These are phyloP conservation scores for Drosophila histrio DNA, from an alignment of 2,888 invertebrate species.

Conservation along the genomic window DNA sequence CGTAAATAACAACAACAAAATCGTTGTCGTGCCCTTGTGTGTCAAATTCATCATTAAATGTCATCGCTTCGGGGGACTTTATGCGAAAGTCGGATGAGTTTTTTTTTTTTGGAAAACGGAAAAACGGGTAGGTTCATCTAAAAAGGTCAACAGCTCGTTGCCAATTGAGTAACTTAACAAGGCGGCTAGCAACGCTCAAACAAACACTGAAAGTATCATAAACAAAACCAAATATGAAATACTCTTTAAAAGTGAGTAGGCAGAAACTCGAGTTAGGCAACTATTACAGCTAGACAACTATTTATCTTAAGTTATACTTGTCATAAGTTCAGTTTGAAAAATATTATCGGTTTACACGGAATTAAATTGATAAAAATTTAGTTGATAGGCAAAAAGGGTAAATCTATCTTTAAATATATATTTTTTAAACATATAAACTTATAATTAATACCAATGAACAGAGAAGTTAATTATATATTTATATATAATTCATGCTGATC, in stretches of 20 bases:
- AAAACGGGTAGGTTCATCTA: slow-evolving; percentile 45
- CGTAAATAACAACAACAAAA: slow-evolving; percentile 44
- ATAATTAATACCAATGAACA: background rate
- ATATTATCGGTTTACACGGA: too few species aligned
- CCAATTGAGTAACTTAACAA: slow-evolving; percentile 72
- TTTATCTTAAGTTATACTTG: too few species aligned
- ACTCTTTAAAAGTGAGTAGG: background rate
- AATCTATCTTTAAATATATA: too few species aligned
- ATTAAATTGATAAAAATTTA: too few species aligned
- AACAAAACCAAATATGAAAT: background rate
- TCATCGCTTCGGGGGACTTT: slow-evolving; percentile 80
- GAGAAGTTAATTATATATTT: background rate
- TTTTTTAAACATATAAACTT: background rate
- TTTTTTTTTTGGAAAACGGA: slow-evolving; percentile 24
- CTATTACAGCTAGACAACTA: too few species aligned
- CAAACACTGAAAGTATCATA: background rate
- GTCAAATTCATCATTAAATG: slow-evolving; percentile 84
- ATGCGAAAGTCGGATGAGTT: slow-evolving; percentile 62
- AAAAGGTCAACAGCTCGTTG: slow-evolving; percentile 76
- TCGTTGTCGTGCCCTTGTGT: slow-evolving; percentile 82
- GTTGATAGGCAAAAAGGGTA: too few species aligned
- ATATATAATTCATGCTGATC: too few species aligned
- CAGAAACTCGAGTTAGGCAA: background rate
- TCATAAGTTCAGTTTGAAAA: too few species aligned
- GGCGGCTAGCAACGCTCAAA: slow-evolving; percentile 14